A percentile compares a stretch with the other conserved stretches of the same genome.
phyloP scores from a whole-genome alignment of 2,797 vertebrate species.

The Aythya fuligula region DNA sequence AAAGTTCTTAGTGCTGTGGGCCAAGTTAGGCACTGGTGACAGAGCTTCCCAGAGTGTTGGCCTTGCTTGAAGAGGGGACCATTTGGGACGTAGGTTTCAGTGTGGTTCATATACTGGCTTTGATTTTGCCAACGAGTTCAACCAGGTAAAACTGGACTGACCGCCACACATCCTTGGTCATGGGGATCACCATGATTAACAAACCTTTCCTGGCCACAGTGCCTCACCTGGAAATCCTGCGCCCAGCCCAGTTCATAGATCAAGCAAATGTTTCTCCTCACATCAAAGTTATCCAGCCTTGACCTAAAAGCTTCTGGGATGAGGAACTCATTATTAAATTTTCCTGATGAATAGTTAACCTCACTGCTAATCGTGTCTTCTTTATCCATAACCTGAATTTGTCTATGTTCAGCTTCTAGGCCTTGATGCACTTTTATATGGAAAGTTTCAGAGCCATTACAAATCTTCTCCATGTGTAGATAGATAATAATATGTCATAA shows the following conservation, averaged over 20 bases:
- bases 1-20: background rate
- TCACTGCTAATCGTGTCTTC: background rate
- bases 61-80: accelerated
- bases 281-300: background rate
- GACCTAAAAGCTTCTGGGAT: background rate
- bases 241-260: background rate
- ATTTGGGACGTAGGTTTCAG: background rate
- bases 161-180: background rate
- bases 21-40: background rate
- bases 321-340: background rate
- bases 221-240: background rate
- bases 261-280: background rate
- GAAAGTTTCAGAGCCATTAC: background rate
- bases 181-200: background rate
- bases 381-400: background rate
- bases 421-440: background rate
- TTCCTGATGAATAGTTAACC: background rate
- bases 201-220: background rate
- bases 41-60: background rate
- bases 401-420: background rate
- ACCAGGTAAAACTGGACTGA: background rate
- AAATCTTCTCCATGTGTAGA: background rate
- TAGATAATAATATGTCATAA: background rate
- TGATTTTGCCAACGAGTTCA: background rate
- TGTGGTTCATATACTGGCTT: accelerated